Evolutionary conservation across 2,888 invertebrate species (phyloP).

Genomic region (Agriopis marginaria): DNA sequence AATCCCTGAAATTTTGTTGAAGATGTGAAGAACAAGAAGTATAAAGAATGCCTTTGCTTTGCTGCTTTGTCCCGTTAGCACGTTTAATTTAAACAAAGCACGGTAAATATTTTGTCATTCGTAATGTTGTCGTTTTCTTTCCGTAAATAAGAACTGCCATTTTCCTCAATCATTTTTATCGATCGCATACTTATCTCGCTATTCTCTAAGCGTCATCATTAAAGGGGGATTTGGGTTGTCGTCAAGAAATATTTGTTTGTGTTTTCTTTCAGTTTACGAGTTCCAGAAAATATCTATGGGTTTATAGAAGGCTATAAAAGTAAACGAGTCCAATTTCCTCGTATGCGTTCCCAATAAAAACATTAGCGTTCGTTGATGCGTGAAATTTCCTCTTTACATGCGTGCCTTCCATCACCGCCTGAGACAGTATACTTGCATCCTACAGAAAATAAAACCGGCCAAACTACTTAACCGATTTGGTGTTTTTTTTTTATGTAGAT

Average conservation of each 20-base stretch:
- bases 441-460: not conserved
- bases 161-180: slow-evolving; percentile 41
- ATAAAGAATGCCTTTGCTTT: too few species aligned
- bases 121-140: slow-evolving; percentile 27
- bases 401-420: slow-evolving; percentile 32
- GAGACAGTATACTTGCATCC: slow-evolving; percentile 11
- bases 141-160: slow-evolving; percentile 20
- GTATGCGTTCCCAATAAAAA: slow-evolving; percentile 63
- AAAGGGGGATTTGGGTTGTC: slow-evolving; percentile 43
- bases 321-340: slow-evolving; percentile 59
- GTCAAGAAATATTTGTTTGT: slow-evolving; percentile 42
- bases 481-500: too few species aligned
- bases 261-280: slow-evolving; percentile 40
- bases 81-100: slow-evolving; percentile 1
- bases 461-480: too few species aligned
- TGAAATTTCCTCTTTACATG: slow-evolving; percentile 62
- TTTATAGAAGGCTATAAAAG: slow-evolving; percentile 56
- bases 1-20: too few species aligned
- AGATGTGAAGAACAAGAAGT: too few species aligned
- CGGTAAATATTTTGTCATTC: slow-evolving; percentile 18
- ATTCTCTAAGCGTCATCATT: slow-evolving; percentile 46
- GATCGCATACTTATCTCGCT: slow-evolving; percentile 37
- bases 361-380: slow-evolving; percentile 63
- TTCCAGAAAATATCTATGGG: slow-evolving; percentile 58
- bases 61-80: not conserved